phyloP scores from a whole-genome alignment of 1,140 invertebrate genomes.

The Xylocopa sonorina region DNA sequence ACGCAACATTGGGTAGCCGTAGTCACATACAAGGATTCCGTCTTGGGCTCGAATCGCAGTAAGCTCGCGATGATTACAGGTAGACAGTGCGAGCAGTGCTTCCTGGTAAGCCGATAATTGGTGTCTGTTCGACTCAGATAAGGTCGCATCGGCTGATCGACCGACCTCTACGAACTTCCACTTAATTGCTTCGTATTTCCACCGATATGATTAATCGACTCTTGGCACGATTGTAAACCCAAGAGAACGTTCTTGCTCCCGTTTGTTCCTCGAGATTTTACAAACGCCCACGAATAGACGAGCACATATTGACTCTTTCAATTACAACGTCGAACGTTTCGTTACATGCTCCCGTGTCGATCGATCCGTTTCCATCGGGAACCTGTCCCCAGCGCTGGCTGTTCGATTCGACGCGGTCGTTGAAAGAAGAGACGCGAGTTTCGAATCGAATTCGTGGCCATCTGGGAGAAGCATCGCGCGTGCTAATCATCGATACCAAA shows the following conservation, averaged over 20 bases:
- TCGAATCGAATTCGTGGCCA: neutral
- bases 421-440: neutral
- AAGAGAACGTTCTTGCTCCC: neutral
- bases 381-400: neutral
- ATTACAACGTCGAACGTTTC: neutral
- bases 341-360: neutral
- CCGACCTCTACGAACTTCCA: conserved; percentile 38
- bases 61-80: conserved; percentile 52
- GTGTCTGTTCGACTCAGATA: conserved; percentile 59
- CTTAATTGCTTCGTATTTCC: conserved; percentile 54
- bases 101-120: conserved; percentile 61
- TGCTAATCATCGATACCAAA: neutral
- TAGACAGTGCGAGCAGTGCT: conserved; percentile 49
- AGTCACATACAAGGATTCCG: conserved; percentile 40
- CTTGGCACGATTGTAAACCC: conserved; percentile 5
- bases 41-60: conserved; percentile 27
- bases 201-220: conserved; percentile 28
- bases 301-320: too few species aligned
- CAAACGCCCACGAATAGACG: neutral
- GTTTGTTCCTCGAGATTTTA: neutral
- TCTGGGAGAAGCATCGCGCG: neutral
- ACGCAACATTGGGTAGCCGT: neutral
- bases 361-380: neutral
- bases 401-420: neutral
- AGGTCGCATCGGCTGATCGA: conserved; percentile 48